These are phyloP conservation scores for Mantis religiosa DNA, from an alignment of 2,888 invertebrate species.

Conservation along the genomic window DNA sequence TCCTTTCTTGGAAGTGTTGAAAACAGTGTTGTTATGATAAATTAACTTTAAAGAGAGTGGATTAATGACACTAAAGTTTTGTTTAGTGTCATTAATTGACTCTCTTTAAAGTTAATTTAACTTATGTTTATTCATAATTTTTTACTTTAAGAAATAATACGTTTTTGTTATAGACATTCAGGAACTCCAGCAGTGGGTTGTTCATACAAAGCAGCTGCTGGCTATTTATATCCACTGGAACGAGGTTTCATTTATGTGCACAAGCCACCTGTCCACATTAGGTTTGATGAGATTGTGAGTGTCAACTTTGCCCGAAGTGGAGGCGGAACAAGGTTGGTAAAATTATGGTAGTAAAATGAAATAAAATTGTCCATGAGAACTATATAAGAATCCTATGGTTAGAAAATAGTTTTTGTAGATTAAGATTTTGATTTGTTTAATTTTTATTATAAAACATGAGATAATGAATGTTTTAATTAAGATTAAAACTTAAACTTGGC, in stretches of 20 bases:
- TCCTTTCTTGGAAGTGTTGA: too few relatives aligned
- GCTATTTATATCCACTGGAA: conserved; percentile 94
- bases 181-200: conserved; percentile 89
- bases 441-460: too few relatives aligned
- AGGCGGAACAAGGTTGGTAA: conserved; percentile 63
- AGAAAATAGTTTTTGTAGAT: too few relatives aligned
- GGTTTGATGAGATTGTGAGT: conserved; percentile 91
- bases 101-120: neutral
- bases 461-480: too few relatives aligned
- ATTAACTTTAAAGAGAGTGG: too few relatives aligned
- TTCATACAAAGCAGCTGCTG: conserved; percentile 96
- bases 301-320: conserved; percentile 95
- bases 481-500: too few relatives aligned
- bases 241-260: conserved; percentile 98
- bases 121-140: neutral
- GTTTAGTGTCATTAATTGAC: too few relatives aligned
- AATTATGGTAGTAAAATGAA: neutral
- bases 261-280: conserved; percentile 95
- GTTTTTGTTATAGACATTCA: conserved; percentile 57
- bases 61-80: too few relatives aligned
- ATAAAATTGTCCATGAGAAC: neutral
- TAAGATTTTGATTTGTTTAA: too few relatives aligned
- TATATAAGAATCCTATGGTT: neutral
- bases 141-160: neutral
- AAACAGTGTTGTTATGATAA: too few relatives aligned